Evolutionary conservation across 2,888 invertebrate genomes (phyloP).

Genomic region (Coleophora deauratella): DNA sequence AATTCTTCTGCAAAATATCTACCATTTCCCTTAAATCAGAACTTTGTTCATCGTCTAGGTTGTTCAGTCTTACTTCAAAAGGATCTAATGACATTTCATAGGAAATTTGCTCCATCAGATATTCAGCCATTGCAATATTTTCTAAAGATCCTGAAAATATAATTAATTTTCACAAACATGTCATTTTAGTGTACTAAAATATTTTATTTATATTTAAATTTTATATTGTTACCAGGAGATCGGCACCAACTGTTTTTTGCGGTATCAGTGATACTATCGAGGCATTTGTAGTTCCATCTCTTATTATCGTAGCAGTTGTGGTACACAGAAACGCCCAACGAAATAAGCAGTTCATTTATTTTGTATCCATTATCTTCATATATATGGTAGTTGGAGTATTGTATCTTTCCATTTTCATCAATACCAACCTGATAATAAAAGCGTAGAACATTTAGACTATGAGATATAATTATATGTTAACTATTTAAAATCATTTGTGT

Average conservation of each 20-base stretch:
- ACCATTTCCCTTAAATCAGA: slow-evolving; percentile 47
- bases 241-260: slow-evolving; percentile 39
- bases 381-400: slow-evolving; percentile 58
- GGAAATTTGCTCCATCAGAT: slow-evolving; percentile 76
- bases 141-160: slow-evolving; percentile 21
- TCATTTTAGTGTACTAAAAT: background rate
- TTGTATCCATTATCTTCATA: slow-evolving; percentile 63
- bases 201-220: background rate
- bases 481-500: no score
- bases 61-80: slow-evolving; percentile 47
- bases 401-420: slow-evolving; percentile 59
- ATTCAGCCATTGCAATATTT: slow-evolving; percentile 41
- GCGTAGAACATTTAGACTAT: no score
- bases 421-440: slow-evolving; percentile 37
- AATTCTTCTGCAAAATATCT: slow-evolving; percentile 45
- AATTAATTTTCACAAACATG: background rate
- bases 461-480: no score
- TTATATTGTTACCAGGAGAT: slow-evolving; percentile 34
- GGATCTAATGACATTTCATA: slow-evolving; percentile 64
- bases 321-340: slow-evolving; percentile 15
- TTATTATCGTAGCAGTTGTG: slow-evolving; percentile 33
- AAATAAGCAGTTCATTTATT: slow-evolving; percentile 29
- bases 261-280: slow-evolving; percentile 35
- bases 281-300: slow-evolving; percentile 33
- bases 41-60: slow-evolving; percentile 40